Percentiles rank a stretch among this genome's conserved stretches.
Conservation (phyloP, 1,140 invertebrate genomes). For the Micrasema longulum region DNA sequence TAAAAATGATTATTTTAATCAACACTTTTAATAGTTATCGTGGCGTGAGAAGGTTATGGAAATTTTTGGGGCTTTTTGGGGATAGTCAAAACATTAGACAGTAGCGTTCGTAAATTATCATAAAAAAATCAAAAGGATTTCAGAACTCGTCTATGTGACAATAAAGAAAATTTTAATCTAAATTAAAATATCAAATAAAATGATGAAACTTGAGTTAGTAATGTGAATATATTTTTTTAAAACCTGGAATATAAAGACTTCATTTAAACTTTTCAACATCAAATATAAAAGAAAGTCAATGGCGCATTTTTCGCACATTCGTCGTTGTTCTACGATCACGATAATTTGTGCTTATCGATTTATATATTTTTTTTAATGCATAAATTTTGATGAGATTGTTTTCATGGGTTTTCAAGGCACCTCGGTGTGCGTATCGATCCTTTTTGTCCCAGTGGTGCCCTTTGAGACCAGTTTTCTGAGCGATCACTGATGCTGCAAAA, state of each 20-base stretch:
- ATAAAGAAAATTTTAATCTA: neutral
- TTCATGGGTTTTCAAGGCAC: no score
- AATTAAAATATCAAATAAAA: neutral
- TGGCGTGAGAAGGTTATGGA: conserved; percentile 15
- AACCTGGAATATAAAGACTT: neutral
- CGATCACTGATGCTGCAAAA: no score
- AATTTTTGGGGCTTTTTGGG: conserved; percentile 12
- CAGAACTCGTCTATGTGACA: neutral
- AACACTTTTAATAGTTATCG: no score
- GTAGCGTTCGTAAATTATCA: neutral
- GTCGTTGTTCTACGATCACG: no score
- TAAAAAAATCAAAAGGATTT: neutral
- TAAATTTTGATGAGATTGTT: no score
- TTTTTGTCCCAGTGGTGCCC: no score
- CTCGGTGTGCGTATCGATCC: no score
- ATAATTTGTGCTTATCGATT: neutral
- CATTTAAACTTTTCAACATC: neutral
- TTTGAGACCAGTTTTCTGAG: no score
- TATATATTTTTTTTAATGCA: neutral
- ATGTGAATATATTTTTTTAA: neutral
- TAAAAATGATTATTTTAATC: no score
- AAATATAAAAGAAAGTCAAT: no score
- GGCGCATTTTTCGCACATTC: no score
- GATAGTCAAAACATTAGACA: neutral
- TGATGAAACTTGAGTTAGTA: neutral